Evolutionary conservation across 2,888 invertebrate genomes (phyloP), one percentile per base, ranked within the genome.

Genomic region (Hypolimnas misippus): DNA sequence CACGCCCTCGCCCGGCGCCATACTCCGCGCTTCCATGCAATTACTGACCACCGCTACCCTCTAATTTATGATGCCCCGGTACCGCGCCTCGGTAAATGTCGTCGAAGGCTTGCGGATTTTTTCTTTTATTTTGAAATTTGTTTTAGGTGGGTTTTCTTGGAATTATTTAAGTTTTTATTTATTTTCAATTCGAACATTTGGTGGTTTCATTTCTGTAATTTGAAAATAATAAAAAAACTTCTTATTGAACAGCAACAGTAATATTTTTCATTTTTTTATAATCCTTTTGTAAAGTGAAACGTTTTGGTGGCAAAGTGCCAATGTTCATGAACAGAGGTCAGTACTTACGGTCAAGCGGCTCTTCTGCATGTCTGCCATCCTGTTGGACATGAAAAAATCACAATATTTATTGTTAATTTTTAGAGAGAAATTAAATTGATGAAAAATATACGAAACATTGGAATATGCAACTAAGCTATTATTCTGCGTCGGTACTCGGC

Each of bases 1-100:
- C 66, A 62, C 61, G 65, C 66, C 56, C 63, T 66, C 66, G 52
- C 52, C 65, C 66, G 66, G 71, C 73, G 74, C 72, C 73, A 73
- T 72, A 73, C 70, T 70, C 70, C 71, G 74, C 70, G 73, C 73
- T 70, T 70, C 71, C 70, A 69, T 70, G 70, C 71, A 75, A 75
- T 77, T 75, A 77, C 73, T 69, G 71, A 69, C 65, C 68, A 72
- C 73, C 69, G 73, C 75, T 69, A 69, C 70, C 78, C 76, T 75
- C 80, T 85, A 81, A 87, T 86, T 87, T 86, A 87, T 87, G 83
- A 73, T 74, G 72, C 76, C 83, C 82, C 85, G 79, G 84, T 83
- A 79, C 76, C 73, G 77, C 76, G 79, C 74, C 67, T 68, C 75
- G 75, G 77, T 76, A 57, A 67, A 66, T 68, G 71, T 66, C 71